Evolutionary conservation across 2,888 invertebrate species (phyloP).

Genomic region (Monopis laevigella): DNA sequence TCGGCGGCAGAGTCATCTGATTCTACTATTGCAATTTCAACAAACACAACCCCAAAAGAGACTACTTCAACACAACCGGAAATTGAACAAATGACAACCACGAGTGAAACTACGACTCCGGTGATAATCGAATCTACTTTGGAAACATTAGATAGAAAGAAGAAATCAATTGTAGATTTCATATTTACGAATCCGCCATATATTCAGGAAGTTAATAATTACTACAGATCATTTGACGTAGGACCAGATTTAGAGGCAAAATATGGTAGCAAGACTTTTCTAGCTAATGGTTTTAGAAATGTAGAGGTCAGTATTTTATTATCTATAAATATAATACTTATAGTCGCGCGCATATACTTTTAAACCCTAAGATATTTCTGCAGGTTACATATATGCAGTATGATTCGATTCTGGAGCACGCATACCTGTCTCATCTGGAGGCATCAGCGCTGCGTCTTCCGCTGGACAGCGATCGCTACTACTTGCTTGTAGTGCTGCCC

Average conservation of each 20-base stretch:
- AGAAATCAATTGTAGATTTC: conserved; percentile 53
- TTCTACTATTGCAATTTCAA: conserved; percentile 14
- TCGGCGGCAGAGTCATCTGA: conserved; percentile 16
- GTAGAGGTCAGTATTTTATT: conserved; percentile 36
- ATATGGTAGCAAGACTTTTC: conserved; percentile 35
- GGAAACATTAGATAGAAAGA: conserved; percentile 44
- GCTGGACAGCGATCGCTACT: conserved; percentile 82
- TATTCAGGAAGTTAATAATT: conserved; percentile 41
- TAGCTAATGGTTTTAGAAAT: conserved; percentile 50
- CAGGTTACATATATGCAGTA: conserved; percentile 78
- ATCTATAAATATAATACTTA: neutral
- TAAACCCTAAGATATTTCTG: neutral
- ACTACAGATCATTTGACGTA: conserved; percentile 48
- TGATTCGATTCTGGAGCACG: conserved; percentile 79
- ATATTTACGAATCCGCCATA: conserved; percentile 48
- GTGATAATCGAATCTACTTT: conserved; percentile 29
- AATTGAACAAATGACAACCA: conserved; percentile 10
- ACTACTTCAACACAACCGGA: conserved; percentile 8
- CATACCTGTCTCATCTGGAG: conserved; percentile 75
- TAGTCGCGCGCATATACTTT: too few species aligned
- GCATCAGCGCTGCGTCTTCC: conserved; percentile 80
- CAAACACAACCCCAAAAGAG: conserved; percentile 1
- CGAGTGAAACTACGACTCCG: conserved; percentile 19
- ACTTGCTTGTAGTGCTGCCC: conserved; percentile 78
- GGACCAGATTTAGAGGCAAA: conserved; percentile 32